Base-by-base conservation (phyloP, 1,140 invertebrate genomes). In the Conopomorpha cramerella region DNA sequence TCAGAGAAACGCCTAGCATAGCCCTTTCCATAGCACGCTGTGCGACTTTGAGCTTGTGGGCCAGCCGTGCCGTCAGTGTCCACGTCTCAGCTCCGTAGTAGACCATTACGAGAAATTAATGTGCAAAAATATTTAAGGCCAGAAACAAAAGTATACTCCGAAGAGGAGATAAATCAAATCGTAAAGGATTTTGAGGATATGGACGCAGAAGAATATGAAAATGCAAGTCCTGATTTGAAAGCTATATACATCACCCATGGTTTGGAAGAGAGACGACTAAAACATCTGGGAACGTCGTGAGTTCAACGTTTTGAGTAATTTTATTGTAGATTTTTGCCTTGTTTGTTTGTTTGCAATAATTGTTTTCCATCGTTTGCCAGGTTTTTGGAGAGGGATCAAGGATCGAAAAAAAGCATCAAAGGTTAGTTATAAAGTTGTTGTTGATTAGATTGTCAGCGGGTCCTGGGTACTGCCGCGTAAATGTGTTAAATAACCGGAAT, bases 151-250 rank as follows among this genome's bases (percentile, higher is more conserved):
- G 46, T 54, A 2, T 72, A 70, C 32, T 46, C 55, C 33, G 63
- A 59, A 27, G 38, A 26, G 6, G 65, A 74, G 59, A 68, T 72
- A 42, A 28, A 54, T 36, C 34, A 55, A 11, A 72, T 74, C 16
- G 30, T 70, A 4, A 8, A 46, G 23, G 30, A 37, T 14, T 52
- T 68, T 43, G 58, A 72, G 29, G 44, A 57, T 1, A 72, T 72
- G 67, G 52, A 55, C 14, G 51, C 36, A 11, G 56, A 62, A 18
- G 65, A 72, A 38, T 74, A 52, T 39, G 62, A 66, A 41, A 53
- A 49, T 15, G 36, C 51, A 15, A 39, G 40, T 30, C 33, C 55
- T 7, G 65, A 68, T 38, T 49, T 68, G 25, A 68, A 60, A 46
- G 16, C 45, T 13, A 43, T 72, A 33, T 72, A 68, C 18, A 45